A percentile compares a stretch with the other conserved stretches of the same genome.
These are phyloP conservation scores for Onychomys leucogaster DNA, from an alignment of 2,797 vertebrate species.

Conservation along the genomic window DNA sequence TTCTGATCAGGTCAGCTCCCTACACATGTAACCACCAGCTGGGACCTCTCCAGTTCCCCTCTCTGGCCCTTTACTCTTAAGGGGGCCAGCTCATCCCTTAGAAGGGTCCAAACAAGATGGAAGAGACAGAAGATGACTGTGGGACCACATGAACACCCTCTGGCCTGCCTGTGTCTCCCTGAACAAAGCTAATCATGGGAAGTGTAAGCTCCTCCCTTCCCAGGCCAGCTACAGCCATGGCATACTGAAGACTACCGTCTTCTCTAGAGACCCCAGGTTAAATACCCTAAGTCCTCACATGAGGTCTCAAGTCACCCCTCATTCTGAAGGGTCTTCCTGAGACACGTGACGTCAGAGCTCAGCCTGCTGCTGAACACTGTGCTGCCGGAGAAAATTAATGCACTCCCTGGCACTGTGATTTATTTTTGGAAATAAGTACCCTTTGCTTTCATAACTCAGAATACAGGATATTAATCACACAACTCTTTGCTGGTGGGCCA, in stretches of 20 bases:
- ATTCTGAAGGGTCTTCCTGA: neutral
- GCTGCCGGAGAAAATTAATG: neutral
- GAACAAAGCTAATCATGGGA: neutral
- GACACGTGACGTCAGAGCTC: neutral
- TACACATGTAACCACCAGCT: neutral
- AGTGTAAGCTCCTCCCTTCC: neutral
- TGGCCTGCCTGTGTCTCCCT: neutral
- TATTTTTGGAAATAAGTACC: conserved; percentile 57
- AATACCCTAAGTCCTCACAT: neutral
- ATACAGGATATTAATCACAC: conserved; percentile 50
- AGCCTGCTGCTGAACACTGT: neutral
- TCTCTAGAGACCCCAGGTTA: neutral
- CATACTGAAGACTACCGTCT: neutral
- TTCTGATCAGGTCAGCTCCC: neutral
- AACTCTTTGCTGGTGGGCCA: conserved; percentile 46
- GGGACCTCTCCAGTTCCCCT: neutral
- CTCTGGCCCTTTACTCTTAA: neutral
- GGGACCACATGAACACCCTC: neutral
- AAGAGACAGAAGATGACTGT: neutral
- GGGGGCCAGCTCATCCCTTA: neutral
- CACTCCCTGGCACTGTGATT: neutral
- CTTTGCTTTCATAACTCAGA: conserved; percentile 63
- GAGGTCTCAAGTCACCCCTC: neutral
- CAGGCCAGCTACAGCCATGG: neutral
- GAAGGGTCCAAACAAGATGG: neutral